Evolutionary conservation across 2,113 vertebrate species (phyloP).

Genomic region (Tragelaphus imberbis): DNA sequence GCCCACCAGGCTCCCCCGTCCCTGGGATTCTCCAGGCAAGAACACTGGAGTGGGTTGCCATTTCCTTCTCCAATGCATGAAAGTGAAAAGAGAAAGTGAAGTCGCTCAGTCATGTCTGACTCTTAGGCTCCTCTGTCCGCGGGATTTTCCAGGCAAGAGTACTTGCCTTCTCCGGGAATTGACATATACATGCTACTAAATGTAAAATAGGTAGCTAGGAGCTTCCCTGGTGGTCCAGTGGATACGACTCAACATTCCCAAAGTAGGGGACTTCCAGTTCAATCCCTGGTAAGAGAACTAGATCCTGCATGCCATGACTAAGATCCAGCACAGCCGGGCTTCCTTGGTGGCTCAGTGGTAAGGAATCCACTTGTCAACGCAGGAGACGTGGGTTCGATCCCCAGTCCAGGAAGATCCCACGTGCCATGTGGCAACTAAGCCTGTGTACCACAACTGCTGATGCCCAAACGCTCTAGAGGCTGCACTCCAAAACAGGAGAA

Average conservation of each 20-base stretch:
- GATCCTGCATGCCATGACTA: neutral
- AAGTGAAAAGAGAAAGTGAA: too few relatives aligned
- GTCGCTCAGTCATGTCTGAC: too few relatives aligned
- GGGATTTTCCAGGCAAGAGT: too few relatives aligned
- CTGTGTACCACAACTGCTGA: neutral
- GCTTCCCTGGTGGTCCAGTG: neutral
- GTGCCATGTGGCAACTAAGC: neutral
- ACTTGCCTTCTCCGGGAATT: too few relatives aligned
- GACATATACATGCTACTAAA: neutral
- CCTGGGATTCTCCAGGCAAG: too few relatives aligned
- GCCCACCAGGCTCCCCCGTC: too few relatives aligned
- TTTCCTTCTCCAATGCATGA: too few relatives aligned
- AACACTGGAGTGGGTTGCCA: too few relatives aligned
- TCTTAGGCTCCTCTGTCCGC: too few relatives aligned
- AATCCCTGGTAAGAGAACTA: neutral
- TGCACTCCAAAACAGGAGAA: neutral
- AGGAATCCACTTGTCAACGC: neutral
- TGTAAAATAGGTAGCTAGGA: neutral
- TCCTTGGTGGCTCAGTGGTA: neutral
- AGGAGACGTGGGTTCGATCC: neutral
- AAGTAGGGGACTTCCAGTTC: neutral
- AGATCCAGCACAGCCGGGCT: neutral
- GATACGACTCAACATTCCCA: neutral
- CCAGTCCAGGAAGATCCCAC: neutral
- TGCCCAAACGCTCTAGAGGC: neutral